A percentile compares a stretch with the other conserved stretches of the same genome.
Conservation (phyloP, 2,888 invertebrate genomes). For the Spodoptera exigua region DNA sequence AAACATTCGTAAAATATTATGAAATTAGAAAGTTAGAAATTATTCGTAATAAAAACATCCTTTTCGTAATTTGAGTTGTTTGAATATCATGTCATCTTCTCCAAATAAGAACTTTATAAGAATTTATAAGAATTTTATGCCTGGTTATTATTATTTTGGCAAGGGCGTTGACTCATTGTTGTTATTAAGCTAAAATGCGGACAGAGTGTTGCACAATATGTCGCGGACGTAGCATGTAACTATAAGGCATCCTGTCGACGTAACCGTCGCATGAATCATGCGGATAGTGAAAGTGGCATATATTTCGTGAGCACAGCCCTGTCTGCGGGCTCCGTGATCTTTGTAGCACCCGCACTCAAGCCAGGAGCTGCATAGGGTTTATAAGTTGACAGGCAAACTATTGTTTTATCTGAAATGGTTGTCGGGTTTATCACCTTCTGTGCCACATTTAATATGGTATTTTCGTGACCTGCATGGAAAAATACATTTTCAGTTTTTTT, state of each 20-base stretch:
- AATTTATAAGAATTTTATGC: too few relatives aligned
- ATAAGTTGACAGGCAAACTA: too few relatives aligned
- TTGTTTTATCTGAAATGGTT: too few relatives aligned
- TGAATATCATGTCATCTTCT: constrained; percentile 19
- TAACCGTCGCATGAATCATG: constrained; percentile 79
- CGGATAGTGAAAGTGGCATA: constrained; percentile 84
- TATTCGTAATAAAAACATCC: constrained; percentile 9
- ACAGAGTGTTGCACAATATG: constrained; percentile 78
- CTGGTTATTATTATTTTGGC: constrained; percentile 38
- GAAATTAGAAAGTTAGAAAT: constrained; percentile 48
- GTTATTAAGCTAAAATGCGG: constrained; percentile 72
- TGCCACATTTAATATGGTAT: not conserved
- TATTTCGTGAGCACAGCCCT: constrained; percentile 67
- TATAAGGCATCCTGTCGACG: constrained; percentile 79
- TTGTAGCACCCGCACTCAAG: constrained; percentile 3
- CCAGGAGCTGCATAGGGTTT: constrained; percentile 3
- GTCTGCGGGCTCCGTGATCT: constrained; percentile 41
- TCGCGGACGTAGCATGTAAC: constrained; percentile 65
- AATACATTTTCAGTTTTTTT: too few relatives aligned
- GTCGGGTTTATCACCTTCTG: too few relatives aligned
- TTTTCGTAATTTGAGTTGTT: constrained; percentile 13
- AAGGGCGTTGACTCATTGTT: constrained; percentile 63
- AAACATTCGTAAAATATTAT: constrained; percentile 12
- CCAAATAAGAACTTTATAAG: constrained; percentile 17
- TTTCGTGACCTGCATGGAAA: too few relatives aligned